A percentile compares a stretch with the other conserved stretches of the same genome.
These are phyloP conservation scores for Sciaenops ocellatus DNA, from an alignment of 2,797 vertebrate species.

Conservation along the genomic window DNA sequence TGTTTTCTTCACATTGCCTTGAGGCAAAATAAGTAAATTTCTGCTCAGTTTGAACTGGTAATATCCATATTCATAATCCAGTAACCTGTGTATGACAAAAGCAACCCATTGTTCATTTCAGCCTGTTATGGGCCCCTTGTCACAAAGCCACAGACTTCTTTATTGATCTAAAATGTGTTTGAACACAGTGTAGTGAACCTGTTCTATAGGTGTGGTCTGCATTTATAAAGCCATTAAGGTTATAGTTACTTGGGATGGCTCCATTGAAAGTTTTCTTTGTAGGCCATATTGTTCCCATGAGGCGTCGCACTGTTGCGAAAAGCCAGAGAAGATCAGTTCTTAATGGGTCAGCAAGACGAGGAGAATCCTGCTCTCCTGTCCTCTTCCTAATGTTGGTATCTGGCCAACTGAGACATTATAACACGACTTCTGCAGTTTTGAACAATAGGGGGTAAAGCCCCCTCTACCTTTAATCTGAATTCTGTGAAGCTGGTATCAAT, in stretches of 20 bases:
- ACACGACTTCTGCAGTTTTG: slow-evolving; percentile 63
- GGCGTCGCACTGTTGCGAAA: slow-evolving; percentile 55
- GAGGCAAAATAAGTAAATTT: neutral
- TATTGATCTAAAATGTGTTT: slow-evolving; percentile 7
- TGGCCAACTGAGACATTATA: slow-evolving; percentile 71
- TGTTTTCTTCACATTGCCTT: neutral
- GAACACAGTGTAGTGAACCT: neutral
- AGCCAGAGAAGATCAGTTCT: slow-evolving; percentile 51
- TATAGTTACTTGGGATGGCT: slow-evolving; percentile 37
- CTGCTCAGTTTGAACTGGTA: neutral
- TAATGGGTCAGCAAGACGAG: slow-evolving; percentile 62
- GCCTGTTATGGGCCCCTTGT: neutral
- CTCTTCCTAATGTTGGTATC: slow-evolving; percentile 54
- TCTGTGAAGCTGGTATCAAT: slow-evolving; percentile 71
- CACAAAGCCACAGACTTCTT: neutral
- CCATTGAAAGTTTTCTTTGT: slow-evolving; percentile 51
- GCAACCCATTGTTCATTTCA: neutral
- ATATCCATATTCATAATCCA: neutral
- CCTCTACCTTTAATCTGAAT: slow-evolving; percentile 67
- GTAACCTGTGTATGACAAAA: neutral
- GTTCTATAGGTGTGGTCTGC: slow-evolving; percentile 16
- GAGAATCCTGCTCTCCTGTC: slow-evolving; percentile 51
- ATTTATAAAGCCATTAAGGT: slow-evolving; percentile 44
- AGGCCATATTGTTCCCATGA: slow-evolving; percentile 63
- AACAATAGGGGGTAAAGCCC: slow-evolving; percentile 53